phyloP scores from a whole-genome alignment of 2,797 vertebrate genomes.

The Podarcis lilfordi region DNA sequence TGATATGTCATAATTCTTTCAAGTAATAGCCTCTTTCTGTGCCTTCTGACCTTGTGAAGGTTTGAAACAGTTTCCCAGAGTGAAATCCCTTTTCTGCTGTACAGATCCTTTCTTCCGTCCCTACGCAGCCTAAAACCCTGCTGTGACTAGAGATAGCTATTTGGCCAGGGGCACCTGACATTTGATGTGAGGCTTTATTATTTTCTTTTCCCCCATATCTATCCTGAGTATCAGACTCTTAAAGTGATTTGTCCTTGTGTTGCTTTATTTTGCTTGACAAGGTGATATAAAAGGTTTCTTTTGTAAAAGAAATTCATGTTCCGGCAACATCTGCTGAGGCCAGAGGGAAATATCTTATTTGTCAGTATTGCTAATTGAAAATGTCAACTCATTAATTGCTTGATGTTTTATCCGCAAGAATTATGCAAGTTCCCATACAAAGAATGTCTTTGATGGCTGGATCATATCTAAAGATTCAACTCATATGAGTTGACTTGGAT shows the following conservation, averaged over 20 bases:
- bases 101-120: not conserved
- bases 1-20: not conserved
- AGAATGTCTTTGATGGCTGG: not conserved
- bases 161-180: not conserved
- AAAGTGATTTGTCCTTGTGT: conserved; percentile 3
- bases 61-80: not conserved
- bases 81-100: not conserved
- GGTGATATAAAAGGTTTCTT: not conserved
- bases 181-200: not conserved
- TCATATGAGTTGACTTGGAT: not conserved
- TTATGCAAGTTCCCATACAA: not conserved
- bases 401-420: not conserved
- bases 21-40: conserved; percentile 1
- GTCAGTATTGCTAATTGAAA: conserved; percentile 11
- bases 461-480: not conserved
- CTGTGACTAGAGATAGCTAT: not conserved
- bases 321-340: not conserved
- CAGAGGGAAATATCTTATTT: not conserved
- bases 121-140: not conserved
- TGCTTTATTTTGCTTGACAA: conserved; percentile 9
- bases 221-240: not conserved
- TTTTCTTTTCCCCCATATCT: not conserved
- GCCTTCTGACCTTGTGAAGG: conserved; percentile 18
- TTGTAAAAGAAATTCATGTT: not conserved
- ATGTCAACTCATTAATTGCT: conserved; percentile 11